These are phyloP conservation scores for Digitonthophagus gazella DNA, from an alignment of 2,888 invertebrate genomes.

Conservation along the genomic window DNA sequence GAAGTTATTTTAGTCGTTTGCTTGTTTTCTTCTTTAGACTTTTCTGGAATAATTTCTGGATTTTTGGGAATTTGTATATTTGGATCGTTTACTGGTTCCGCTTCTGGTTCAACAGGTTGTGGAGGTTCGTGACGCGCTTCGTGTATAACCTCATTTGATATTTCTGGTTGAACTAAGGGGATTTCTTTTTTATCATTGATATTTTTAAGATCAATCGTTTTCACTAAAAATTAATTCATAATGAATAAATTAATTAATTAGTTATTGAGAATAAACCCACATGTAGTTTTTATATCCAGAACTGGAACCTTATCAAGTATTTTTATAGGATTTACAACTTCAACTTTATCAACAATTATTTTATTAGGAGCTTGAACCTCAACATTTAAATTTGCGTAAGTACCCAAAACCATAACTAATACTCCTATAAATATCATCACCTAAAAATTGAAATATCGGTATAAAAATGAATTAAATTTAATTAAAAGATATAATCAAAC, in stretches of 20 bases:
- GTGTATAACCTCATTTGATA: conserved; percentile 35
- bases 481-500: conserved; percentile 48
- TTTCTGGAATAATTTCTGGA: conserved; percentile 34
- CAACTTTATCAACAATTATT: conserved; percentile 29
- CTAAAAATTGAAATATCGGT: conserved; percentile 52
- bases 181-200: neutral
- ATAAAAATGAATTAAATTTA: conserved; percentile 19
- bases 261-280: conserved; percentile 6
- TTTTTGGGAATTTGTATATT: conserved; percentile 16
- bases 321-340: neutral
- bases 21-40: conserved; percentile 46
- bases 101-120: conserved; percentile 45
- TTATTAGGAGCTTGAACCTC: conserved; percentile 60
- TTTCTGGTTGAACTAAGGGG: conserved; percentile 2
- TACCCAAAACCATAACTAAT: conserved; percentile 85
- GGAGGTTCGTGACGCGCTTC: conserved; percentile 48
- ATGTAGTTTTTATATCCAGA: conserved; percentile 18
- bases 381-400: conserved; percentile 82
- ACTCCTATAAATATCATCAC: conserved; percentile 76
- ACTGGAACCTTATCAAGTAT: conserved; percentile 12
- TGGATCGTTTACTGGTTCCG: conserved; percentile 21
- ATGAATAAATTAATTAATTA: neutral
- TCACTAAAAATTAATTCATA: conserved; percentile 8
- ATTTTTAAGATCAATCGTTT: conserved; percentile 8
- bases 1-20: conserved; percentile 43